Conservation (phyloP, 2,113 vertebrate species). For the Acrocephalus arundinaceus region DNA sequence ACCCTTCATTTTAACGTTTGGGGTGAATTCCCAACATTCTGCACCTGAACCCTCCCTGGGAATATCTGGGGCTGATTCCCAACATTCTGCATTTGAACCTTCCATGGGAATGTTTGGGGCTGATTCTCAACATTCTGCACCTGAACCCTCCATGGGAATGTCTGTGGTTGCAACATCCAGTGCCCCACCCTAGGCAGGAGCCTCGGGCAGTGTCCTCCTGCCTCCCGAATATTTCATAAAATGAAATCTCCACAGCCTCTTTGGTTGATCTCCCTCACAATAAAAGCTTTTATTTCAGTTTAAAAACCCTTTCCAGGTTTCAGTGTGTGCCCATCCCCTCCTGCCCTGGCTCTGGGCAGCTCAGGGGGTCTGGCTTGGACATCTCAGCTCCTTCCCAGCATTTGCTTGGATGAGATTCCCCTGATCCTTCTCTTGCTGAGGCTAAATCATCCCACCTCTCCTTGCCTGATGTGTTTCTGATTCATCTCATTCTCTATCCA, state of each 20-base stretch:
- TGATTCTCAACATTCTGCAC: not conserved
- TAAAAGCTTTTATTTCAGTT: not conserved
- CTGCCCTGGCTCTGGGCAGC: not conserved
- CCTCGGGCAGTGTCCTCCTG: not conserved
- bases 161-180: accelerated
- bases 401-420: not conserved
- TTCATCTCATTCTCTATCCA: not conserved
- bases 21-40: not conserved
- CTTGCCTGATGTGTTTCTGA: not conserved
- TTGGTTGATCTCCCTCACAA: not conserved
- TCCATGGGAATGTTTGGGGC: not conserved
- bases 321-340: not conserved
- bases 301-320: not conserved
- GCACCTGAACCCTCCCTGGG: accelerated
- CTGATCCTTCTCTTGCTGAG: not conserved
- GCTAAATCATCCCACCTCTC: not conserved
- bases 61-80: not conserved
- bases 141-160: not conserved
- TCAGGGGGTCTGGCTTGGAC: not conserved
- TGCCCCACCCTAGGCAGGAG: not conserved
- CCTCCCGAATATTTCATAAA: accelerated
- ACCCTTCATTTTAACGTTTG: not conserved
- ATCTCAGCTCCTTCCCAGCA: not conserved
- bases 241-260: not conserved
- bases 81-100: no score